Evolutionary conservation across 2,113 vertebrate genomes (phyloP).

Genomic region (Dipodomys stephensi): DNA sequence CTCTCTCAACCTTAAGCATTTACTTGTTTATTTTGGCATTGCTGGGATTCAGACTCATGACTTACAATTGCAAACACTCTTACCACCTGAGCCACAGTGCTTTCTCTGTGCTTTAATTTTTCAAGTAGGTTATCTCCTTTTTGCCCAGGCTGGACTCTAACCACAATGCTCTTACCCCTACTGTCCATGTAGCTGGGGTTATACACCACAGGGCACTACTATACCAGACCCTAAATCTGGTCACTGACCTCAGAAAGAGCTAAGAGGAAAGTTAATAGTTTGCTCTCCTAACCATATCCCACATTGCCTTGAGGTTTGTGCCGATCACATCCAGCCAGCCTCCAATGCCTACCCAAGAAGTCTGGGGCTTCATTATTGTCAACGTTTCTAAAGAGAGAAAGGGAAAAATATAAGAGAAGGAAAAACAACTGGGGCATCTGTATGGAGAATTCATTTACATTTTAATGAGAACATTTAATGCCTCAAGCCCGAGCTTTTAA

Average conservation of each 20-base stretch:
- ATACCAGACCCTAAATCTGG: too few relatives aligned
- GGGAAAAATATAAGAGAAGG: constrained; percentile 53
- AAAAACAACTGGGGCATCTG: constrained; percentile 57
- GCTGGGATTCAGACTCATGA: too few relatives aligned
- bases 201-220: too few relatives aligned
- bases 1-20: background rate
- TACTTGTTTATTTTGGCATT: too few relatives aligned
- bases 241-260: background rate
- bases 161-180: too few relatives aligned
- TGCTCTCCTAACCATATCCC: background rate
- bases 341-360: background rate
- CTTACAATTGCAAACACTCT: too few relatives aligned
- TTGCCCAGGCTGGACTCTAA: too few relatives aligned
- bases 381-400: constrained; percentile 61
- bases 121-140: too few relatives aligned
- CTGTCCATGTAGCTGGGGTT: too few relatives aligned
- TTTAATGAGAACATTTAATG: constrained; percentile 46
- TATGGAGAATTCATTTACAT: constrained; percentile 67
- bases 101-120: too few relatives aligned
- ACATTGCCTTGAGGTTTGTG: accelerated
- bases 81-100: too few relatives aligned
- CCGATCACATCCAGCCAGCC: too few relatives aligned
- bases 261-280: accelerated
- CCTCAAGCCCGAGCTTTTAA: constrained; percentile 49
- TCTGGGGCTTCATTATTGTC: background rate